phyloP scores from a whole-genome alignment of 2,113 vertebrate species.

The Perognathus longimembris region DNA sequence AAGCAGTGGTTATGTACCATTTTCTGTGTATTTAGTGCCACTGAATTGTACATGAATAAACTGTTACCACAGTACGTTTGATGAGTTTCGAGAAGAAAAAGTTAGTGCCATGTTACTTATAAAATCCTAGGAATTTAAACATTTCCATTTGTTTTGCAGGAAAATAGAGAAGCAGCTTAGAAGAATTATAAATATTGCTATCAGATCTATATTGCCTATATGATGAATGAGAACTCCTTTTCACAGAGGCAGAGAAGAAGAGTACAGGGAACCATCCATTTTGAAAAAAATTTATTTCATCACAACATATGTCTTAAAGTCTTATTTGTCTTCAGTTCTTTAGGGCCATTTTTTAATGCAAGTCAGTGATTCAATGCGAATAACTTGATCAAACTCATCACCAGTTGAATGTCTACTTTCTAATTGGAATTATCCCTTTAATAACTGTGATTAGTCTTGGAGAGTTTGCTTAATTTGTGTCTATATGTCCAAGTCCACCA shows the following conservation, averaged over 20 bases:
- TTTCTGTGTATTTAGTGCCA: neutral
- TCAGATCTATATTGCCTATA: slow-evolving; percentile 38
- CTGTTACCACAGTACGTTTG: neutral
- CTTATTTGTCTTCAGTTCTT: slow-evolving; percentile 62
- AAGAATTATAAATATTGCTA: slow-evolving; percentile 56
- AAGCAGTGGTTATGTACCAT: neutral
- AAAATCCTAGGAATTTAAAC: slow-evolving; percentile 54
- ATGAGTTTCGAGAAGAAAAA: slow-evolving; percentile 1
- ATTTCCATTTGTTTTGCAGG: slow-evolving; percentile 46
- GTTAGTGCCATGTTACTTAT: slow-evolving; percentile 37
- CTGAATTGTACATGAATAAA: neutral
- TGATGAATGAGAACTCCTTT: slow-evolving; percentile 58
- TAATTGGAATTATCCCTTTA: slow-evolving; percentile 24
- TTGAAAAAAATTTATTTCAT: slow-evolving; percentile 59
- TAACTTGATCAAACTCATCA: slow-evolving; percentile 58
- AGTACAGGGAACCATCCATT: slow-evolving; percentile 49
- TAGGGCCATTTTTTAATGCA: slow-evolving; percentile 53
- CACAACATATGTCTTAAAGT: slow-evolving; percentile 55
- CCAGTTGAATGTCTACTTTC: slow-evolving; percentile 49
- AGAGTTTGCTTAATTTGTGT: slow-evolving; percentile 27
- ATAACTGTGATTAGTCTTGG: neutral
- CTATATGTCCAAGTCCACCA: slow-evolving; percentile 32
- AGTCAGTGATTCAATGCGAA: slow-evolving; percentile 43
- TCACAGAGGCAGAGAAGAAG: slow-evolving; percentile 46
- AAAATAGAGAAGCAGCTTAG: slow-evolving; percentile 14